Percentiles rank a stretch among this genome's conserved stretches.
Conservation (phyloP, 2,113 vertebrate species). For the Campylomormyrus tamandua region DNA sequence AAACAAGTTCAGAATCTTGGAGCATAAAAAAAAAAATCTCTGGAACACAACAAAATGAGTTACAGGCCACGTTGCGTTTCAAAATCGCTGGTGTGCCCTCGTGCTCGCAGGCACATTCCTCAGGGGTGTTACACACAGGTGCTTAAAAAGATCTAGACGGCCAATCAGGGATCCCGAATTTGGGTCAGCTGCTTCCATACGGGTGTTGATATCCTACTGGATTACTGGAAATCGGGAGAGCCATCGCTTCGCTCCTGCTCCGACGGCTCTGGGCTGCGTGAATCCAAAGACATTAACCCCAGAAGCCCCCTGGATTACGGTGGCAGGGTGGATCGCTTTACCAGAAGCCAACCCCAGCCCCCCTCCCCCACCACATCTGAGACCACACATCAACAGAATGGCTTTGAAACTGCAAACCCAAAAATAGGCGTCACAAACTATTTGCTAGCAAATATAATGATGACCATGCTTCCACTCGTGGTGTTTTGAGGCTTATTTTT, state of each 20-base stretch:
- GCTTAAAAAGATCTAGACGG: background rate
- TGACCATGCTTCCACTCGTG: background rate
- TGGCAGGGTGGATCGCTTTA: background rate
- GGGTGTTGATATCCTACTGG: background rate
- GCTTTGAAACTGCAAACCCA: background rate
- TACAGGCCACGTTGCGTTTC: background rate
- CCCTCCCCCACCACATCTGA: background rate
- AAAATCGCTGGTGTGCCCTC: conserved; percentile 41
- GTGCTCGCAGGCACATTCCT: conserved; percentile 30
- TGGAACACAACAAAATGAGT: conserved; percentile 30
- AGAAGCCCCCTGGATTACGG: background rate
- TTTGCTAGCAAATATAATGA: background rate
- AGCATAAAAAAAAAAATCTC: background rate
- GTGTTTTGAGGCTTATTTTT: background rate
- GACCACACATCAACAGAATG: background rate
- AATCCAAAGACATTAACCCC: background rate
- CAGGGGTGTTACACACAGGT: background rate
- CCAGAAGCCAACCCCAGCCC: background rate
- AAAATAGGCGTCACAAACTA: background rate
- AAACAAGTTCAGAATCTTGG: background rate
- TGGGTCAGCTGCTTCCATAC: background rate
- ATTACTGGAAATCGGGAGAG: background rate
- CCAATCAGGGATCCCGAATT: background rate
- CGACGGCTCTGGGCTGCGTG: background rate
- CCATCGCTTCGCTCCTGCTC: background rate